Evolutionary conservation across 1,140 invertebrate genomes (phyloP).

Genomic region (Pachypeltis micranthus): DNA sequence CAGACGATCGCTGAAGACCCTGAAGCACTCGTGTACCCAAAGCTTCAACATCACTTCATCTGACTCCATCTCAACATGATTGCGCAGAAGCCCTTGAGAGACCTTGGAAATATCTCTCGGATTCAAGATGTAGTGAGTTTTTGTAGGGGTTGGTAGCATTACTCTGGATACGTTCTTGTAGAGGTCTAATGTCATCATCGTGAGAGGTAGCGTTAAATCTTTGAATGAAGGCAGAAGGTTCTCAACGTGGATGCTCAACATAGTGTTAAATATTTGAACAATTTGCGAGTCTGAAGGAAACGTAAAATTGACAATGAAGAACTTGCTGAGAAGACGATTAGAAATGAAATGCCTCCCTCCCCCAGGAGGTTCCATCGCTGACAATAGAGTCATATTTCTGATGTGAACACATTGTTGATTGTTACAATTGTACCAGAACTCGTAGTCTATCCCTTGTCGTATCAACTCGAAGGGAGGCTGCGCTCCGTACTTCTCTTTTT

Average conservation of each 20-base stretch:
- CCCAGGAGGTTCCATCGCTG: conserved; percentile 67
- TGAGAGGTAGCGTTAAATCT: conserved; percentile 31
- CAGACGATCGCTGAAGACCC: conserved; percentile 70
- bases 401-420: conserved; percentile 44
- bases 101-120: conserved; percentile 72
- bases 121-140: conserved; percentile 82
- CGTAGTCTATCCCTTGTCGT: conserved; percentile 74
- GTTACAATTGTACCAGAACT: conserved; percentile 68
- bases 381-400: conserved; percentile 55
- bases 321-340: conserved; percentile 57
- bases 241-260: conserved; percentile 41
- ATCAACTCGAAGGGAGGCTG: conserved; percentile 75
- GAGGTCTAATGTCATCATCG: conserved; percentile 56
- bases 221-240: background rate
- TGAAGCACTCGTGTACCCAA: conserved; percentile 72
- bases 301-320: conserved; percentile 71
- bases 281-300: conserved; percentile 67
- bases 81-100: conserved; percentile 61
- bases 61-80: conserved; percentile 58
- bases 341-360: conserved; percentile 66
- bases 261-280: conserved; percentile 63
- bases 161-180: conserved; percentile 55
- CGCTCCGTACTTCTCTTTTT: conserved; percentile 72
- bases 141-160: conserved; percentile 71
- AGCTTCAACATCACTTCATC: conserved; percentile 54